Evolutionary conservation across 2,113 vertebrate species (phyloP).

Genomic region (Potamarius usumacintae): DNA sequence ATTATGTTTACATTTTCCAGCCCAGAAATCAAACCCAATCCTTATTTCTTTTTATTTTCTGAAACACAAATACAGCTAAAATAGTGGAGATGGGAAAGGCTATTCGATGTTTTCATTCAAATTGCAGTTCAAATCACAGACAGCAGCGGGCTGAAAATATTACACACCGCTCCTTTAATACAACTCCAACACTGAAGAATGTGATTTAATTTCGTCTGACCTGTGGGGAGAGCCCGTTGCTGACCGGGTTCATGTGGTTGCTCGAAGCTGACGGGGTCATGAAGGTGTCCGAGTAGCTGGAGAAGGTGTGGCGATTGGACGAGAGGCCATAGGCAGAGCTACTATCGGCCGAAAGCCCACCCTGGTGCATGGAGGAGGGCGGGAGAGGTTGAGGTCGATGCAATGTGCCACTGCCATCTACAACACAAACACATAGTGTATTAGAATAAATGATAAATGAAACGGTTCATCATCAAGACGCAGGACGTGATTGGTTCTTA

Average conservation of each 20-base stretch:
- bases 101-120: not conserved
- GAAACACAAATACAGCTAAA: not conserved
- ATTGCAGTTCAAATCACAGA: not conserved
- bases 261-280: slow-evolving; percentile 89
- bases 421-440: slow-evolving; percentile 3
- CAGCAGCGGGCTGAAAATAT: not conserved
- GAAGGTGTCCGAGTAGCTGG: slow-evolving; percentile 97
- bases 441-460: not conserved
- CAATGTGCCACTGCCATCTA: slow-evolving; percentile 90
- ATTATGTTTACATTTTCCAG: not conserved
- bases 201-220: slow-evolving; percentile 68
- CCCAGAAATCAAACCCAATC: not conserved
- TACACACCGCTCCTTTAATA: not conserved
- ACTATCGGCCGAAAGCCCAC: slow-evolving; percentile 83
- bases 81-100: not conserved
- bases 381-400: slow-evolving; percentile 97
- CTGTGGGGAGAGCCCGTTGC: slow-evolving; percentile 97
- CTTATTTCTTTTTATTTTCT: not conserved
- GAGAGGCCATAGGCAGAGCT: slow-evolving; percentile 88
- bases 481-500: slow-evolving; percentile 61
- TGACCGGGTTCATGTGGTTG: slow-evolving; percentile 97
- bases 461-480: not conserved
- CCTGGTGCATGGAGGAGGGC: slow-evolving; percentile 98
- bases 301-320: slow-evolving; percentile 90
- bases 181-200: not conserved